Evolutionary conservation across 2,113 vertebrate species (phyloP).

Genomic region (Trichechus manatus): DNA sequence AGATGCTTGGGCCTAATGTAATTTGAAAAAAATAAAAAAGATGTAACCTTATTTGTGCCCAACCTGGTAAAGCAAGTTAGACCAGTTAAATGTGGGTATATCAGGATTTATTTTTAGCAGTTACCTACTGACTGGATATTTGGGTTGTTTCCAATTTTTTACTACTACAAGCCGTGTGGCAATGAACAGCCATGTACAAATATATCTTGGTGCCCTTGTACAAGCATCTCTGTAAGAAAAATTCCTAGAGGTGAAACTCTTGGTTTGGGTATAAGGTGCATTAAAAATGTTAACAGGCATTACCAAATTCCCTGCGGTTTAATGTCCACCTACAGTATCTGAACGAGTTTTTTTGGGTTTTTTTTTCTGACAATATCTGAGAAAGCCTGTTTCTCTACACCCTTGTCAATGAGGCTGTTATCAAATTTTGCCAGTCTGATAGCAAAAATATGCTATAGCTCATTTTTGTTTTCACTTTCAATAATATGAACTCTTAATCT

Average conservation of each 20-base stretch:
- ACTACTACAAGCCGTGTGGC: slow-evolving; percentile 17
- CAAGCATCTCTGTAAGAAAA: slow-evolving; percentile 41
- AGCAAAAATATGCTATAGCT: not conserved
- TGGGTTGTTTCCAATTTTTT: slow-evolving; percentile 62
- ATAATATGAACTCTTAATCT: slow-evolving; percentile 40
- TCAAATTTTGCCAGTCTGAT: not conserved
- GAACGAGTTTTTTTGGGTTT: not conserved
- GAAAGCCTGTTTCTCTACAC: not conserved
- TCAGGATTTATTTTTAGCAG: slow-evolving; percentile 76
- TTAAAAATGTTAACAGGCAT: slow-evolving; percentile 19
- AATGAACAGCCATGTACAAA: not conserved
- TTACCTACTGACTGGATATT: slow-evolving; percentile 72
- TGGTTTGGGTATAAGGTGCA: not conserved
- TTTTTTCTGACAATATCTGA: not conserved
- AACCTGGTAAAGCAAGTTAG: slow-evolving; percentile 74
- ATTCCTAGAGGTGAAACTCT: slow-evolving; percentile 16
- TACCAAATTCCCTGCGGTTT: not conserved
- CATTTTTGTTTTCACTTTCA: slow-evolving; percentile 45
- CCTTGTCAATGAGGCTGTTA: not conserved
- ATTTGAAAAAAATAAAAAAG: slow-evolving; percentile 73
- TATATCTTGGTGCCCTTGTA: not conserved
- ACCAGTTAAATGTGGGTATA: slow-evolving; percentile 64
- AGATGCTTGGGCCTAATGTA: slow-evolving; percentile 64
- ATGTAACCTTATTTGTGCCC: slow-evolving; percentile 77
- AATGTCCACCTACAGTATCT: not conserved